Conservation (phyloP, 2,888 invertebrate genomes). For the Meteorus colon region DNA sequence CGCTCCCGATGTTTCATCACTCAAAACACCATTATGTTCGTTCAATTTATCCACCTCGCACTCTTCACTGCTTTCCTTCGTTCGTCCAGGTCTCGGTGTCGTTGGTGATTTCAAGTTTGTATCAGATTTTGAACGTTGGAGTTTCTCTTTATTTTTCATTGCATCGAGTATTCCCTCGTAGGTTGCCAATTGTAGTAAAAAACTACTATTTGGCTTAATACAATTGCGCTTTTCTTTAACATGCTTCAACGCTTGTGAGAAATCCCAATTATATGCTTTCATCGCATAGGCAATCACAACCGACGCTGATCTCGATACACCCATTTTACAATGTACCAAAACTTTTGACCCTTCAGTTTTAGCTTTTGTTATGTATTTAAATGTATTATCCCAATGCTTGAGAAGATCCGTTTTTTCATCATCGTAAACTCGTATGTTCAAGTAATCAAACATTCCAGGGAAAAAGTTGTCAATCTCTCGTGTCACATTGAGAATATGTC, state of each 20-base stretch:
- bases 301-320: conserved; percentile 97
- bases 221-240: conserved; percentile 94
- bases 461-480: conserved; percentile 99
- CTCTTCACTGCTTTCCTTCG: conserved; percentile 64
- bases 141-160: conserved; percentile 94
- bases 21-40: conserved; percentile 11
- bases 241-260: conserved; percentile 89
- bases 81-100: conserved; percentile 67
- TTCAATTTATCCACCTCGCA: conserved; percentile 48
- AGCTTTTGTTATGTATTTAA: conserved; percentile 95
- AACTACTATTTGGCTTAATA: conserved; percentile 97
- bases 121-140: conserved; percentile 94
- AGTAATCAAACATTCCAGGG: conserved; percentile 96
- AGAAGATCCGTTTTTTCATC: conserved; percentile 97
- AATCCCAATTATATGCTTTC: conserved; percentile 97
- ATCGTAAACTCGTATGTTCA: conserved; percentile 97
- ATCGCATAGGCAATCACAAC: conserved; percentile 99
- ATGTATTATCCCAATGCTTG: conserved; percentile 98
- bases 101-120: conserved; percentile 88
- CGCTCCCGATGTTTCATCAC: conserved; percentile 54
- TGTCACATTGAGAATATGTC: conserved; percentile 97
- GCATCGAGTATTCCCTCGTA: conserved; percentile 97
- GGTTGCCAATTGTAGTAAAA: conserved; percentile 94
- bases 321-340: conserved; percentile 99
- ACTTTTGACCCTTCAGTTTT: conserved; percentile 93